phyloP scores from a whole-genome alignment of 2,797 vertebrate species.

The Erpetoichthys calabaricus region DNA sequence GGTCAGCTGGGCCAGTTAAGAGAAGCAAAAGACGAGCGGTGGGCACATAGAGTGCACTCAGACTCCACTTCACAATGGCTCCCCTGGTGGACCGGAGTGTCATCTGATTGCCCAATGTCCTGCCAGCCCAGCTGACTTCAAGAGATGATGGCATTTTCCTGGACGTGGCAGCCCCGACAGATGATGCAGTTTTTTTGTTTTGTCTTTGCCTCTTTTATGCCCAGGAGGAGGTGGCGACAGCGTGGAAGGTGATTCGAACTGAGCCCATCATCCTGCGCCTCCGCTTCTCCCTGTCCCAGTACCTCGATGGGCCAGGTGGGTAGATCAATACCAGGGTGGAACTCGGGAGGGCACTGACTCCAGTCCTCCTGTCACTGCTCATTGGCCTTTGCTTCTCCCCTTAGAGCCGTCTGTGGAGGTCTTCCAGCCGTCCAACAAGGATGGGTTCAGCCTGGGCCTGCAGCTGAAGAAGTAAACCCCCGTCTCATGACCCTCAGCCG shows the following conservation, averaged over 20 bases:
- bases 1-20: too few species aligned
- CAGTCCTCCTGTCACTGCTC: constrained; percentile 1
- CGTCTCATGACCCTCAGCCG: background rate
- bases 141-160: background rate
- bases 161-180: background rate
- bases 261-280: constrained; percentile 90
- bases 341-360: background rate
- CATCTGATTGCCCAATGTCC: too few species aligned
- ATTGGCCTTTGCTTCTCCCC: constrained; percentile 9
- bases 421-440: constrained; percentile 95
- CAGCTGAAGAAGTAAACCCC: constrained; percentile 90
- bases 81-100: too few species aligned
- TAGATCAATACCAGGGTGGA: constrained; percentile 27
- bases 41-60: too few species aligned
- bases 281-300: constrained; percentile 95
- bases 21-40: too few species aligned
- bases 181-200: background rate
- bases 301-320: constrained; percentile 92
- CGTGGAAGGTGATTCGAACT: constrained; percentile 95
- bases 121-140: too few species aligned
- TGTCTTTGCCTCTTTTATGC: constrained; percentile 12
- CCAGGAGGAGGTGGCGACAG: constrained; percentile 95
- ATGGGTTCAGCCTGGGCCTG: constrained; percentile 86
- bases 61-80: too few species aligned
- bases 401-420: constrained; percentile 94